Percentiles rank a stretch among this genome's conserved stretches.
Conservation (phyloP, 2,797 vertebrate species). For the Myotis planiceps region DNA sequence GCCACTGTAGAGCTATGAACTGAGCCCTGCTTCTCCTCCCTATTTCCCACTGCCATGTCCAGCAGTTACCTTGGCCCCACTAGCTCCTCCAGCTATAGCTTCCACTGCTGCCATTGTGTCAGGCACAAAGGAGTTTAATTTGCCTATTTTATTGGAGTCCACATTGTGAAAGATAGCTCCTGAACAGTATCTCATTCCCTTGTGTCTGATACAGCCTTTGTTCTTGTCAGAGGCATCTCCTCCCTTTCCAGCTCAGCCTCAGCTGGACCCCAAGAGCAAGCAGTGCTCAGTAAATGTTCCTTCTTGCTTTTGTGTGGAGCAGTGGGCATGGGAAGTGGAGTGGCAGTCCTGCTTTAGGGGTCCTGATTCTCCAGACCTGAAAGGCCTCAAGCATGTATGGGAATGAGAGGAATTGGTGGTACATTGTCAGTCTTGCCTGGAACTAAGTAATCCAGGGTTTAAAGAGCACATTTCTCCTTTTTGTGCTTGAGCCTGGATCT, state of each 20-base stretch:
- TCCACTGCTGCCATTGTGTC: constrained; percentile 35
- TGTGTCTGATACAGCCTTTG: not conserved
- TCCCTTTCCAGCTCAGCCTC: constrained; percentile 13
- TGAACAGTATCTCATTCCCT: not conserved
- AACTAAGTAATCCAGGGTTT: not conserved
- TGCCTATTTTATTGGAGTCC: constrained; percentile 32
- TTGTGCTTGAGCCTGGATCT: not conserved
- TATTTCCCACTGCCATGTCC: not conserved
- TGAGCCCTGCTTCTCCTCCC: not conserved
- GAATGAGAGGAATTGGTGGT: not conserved
- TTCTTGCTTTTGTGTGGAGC: not conserved
- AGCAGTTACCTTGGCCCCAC: not conserved
- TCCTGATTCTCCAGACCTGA: not conserved
- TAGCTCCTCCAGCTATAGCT: not conserved
- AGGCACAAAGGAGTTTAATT: constrained; percentile 62
- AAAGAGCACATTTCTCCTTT: not conserved
- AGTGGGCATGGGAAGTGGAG: not conserved
- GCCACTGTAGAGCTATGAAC: not conserved
- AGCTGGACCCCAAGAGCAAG: not conserved
- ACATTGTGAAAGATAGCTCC: constrained; percentile 51
- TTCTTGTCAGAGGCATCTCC: constrained; percentile 18
- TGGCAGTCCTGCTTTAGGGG: not conserved
- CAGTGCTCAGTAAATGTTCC: constrained; percentile 1
- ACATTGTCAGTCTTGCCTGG: not conserved
- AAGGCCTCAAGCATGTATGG: not conserved